Percentiles rank a stretch among this genome's conserved stretches.
phyloP scores from a whole-genome alignment of 1,140 invertebrate species.

The Oedothorax gibbosus region DNA sequence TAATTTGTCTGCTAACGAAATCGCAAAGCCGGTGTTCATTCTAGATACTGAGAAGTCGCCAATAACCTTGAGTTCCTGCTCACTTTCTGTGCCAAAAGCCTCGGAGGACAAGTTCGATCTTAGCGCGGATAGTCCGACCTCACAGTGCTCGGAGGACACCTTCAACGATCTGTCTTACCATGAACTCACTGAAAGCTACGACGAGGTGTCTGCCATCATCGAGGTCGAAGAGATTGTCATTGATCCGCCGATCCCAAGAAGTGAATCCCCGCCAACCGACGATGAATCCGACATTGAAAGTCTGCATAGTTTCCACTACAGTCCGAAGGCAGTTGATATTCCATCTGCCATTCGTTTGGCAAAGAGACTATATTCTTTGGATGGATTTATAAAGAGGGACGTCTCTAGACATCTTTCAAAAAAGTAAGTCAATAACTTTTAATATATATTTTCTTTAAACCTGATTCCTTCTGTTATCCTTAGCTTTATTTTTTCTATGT shows the following conservation, averaged over 20 bases:
- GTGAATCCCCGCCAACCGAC: constrained; percentile 70
- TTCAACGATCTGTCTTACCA: constrained; percentile 57
- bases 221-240: constrained; percentile 10
- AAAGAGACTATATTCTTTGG: constrained; percentile 78
- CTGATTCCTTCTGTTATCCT: no score
- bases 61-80: constrained; percentile 30
- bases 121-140: constrained; percentile 51
- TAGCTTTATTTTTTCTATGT: no score
- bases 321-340: constrained; percentile 91
- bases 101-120: constrained; percentile 28
- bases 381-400: constrained; percentile 95
- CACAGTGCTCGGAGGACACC: constrained; percentile 48
- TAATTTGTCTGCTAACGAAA: background rate
- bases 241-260: background rate
- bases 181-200: constrained; percentile 51
- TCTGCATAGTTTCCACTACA: constrained; percentile 91
- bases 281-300: constrained; percentile 90
- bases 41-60: constrained; percentile 17
- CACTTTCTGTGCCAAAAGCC: constrained; percentile 45
- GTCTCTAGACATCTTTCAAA: constrained; percentile 96
- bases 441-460: background rate
- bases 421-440: constrained; percentile 78
- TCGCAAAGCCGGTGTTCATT: no score
- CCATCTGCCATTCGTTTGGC: constrained; percentile 93
- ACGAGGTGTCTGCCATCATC: constrained; percentile 35